Evolutionary conservation across 1,140 invertebrate species (phyloP).

Genomic region (Ceratoteleas bidentatus): DNA sequence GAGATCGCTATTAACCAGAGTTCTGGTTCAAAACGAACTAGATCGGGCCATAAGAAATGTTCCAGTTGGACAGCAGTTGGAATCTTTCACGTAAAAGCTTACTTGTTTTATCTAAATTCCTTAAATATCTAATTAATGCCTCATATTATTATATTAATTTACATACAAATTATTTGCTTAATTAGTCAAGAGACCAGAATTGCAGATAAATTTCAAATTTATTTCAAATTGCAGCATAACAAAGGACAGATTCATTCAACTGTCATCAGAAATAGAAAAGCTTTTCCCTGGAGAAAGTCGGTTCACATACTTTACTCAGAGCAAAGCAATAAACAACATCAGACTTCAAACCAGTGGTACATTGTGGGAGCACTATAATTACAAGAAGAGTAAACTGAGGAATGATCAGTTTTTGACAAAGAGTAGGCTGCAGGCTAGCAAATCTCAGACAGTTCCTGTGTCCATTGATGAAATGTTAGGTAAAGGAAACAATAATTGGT

Average conservation of each 20-base stretch:
- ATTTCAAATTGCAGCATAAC: conserved; percentile 19
- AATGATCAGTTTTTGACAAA: conserved; percentile 46
- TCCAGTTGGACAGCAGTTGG: conserved; percentile 50
- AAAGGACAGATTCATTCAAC: conserved; percentile 44
- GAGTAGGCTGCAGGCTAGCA: conserved; percentile 28
- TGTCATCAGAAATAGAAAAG: conserved; percentile 40
- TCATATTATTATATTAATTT: background rate
- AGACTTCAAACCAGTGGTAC: conserved; percentile 44
- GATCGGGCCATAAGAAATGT: conserved; percentile 38
- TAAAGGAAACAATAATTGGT: background rate
- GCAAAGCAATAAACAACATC: conserved; percentile 40
- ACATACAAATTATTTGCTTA: too few species aligned
- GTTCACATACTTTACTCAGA: conserved; percentile 51
- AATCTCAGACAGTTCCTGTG: conserved; percentile 26
- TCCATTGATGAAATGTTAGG: conserved; percentile 43
- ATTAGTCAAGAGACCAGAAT: too few species aligned
- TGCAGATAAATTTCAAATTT: too few species aligned
- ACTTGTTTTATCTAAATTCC: too few species aligned
- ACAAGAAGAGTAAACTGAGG: conserved; percentile 52
- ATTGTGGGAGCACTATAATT: conserved; percentile 54
- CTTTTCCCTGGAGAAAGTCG: conserved; percentile 42
- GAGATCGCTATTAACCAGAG: conserved; percentile 46
- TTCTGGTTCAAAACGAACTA: conserved; percentile 44
- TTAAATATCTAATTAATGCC: too few species aligned
- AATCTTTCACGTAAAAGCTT: conserved; percentile 37